These are phyloP conservation scores for Sericinus montela DNA, from an alignment of 2,888 invertebrate genomes.

Conservation along the genomic window DNA sequence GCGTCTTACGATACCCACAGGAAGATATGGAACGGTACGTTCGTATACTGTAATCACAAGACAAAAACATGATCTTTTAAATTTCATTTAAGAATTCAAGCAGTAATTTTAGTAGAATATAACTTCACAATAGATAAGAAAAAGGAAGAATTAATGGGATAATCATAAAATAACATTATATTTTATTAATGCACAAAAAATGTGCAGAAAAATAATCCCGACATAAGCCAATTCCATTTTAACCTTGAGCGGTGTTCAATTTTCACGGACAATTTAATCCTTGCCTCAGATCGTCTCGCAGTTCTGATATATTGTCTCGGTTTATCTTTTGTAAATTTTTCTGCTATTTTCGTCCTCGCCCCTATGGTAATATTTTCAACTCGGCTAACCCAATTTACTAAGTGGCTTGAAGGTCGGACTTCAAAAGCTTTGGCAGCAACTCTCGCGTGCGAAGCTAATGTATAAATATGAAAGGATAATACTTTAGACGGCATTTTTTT, in stretches of 20 bases:
- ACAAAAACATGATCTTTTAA: too few relatives aligned
- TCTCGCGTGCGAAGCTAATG: conserved; percentile 9
- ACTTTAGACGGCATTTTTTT: background rate
- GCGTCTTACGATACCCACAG: too few relatives aligned
- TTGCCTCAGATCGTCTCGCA: conserved; percentile 3
- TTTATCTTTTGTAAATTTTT: conserved; percentile 7
- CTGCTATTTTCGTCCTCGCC: background rate
- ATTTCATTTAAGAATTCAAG: too few relatives aligned
- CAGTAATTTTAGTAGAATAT: too few relatives aligned
- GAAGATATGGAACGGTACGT: too few relatives aligned
- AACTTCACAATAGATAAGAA: too few relatives aligned
- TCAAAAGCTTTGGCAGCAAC: conserved; percentile 4
- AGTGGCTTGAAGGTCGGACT: conserved; percentile 9
- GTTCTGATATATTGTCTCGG: conserved; percentile 4
- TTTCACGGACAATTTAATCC: conserved; percentile 12
- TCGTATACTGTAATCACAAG: too few relatives aligned
- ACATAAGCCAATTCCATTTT: background rate
- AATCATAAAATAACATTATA: too few relatives aligned
- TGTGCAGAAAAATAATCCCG: too few relatives aligned
- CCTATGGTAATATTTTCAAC: conserved; percentile 4
- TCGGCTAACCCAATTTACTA: conserved; percentile 10
- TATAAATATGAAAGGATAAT: conserved; percentile 6
- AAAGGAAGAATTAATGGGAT: too few relatives aligned
- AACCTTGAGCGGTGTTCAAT: background rate
- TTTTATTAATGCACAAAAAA: too few relatives aligned